Percentiles rank a stretch among this genome's conserved stretches.
Evolutionary conservation across 1,140 invertebrate species (phyloP).

Genomic region (Conus betulinus): DNA sequence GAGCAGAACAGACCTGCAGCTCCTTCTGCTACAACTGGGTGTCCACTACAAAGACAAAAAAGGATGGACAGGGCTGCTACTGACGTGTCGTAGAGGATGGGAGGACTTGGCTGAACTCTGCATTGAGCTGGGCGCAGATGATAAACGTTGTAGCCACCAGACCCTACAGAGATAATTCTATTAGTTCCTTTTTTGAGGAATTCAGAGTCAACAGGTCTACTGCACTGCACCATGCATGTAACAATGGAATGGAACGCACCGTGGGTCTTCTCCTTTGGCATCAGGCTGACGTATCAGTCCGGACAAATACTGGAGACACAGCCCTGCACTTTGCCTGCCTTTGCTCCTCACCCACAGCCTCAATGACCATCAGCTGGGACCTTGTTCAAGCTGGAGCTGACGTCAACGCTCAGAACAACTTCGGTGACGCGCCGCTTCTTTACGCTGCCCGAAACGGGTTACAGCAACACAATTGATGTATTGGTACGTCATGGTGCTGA

Average conservation of each 20-base stretch:
- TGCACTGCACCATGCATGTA: background rate
- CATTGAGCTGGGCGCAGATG: background rate
- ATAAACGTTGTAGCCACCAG: background rate
- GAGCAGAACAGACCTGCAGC: background rate
- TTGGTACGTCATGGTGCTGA: background rate
- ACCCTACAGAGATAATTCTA: background rate
- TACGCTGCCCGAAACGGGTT: background rate
- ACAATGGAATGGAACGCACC: background rate
- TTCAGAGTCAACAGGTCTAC: background rate
- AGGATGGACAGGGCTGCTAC: background rate
- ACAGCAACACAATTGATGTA: background rate
- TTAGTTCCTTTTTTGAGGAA: background rate
- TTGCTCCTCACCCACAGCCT: background rate
- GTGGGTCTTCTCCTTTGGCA: background rate
- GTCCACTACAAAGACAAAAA: background rate
- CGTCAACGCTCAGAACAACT: background rate
- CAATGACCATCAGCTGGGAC: background rate
- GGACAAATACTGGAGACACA: background rate
- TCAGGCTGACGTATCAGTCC: background rate
- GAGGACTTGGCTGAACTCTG: background rate
- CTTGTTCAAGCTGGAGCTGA: background rate
- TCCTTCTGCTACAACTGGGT: background rate
- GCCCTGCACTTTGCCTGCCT: background rate
- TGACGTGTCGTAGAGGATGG: background rate
- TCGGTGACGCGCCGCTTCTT: background rate